These are phyloP conservation scores for Darevskia nairensis DNA, from an alignment of 2,797 vertebrate genomes.

Conservation along the genomic window DNA sequence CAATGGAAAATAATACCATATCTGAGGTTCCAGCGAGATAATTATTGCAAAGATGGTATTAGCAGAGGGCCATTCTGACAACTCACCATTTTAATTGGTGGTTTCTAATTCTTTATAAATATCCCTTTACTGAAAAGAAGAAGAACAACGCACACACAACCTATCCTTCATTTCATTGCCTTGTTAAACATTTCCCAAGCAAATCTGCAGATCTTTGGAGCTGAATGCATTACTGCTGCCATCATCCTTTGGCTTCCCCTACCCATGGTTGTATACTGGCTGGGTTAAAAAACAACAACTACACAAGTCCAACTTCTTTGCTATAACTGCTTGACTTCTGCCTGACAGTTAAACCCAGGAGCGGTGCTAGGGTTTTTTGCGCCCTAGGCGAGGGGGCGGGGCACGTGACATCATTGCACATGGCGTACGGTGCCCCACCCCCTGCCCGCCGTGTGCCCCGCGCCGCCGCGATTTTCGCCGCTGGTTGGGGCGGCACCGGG, in stretches of 20 bases:
- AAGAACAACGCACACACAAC: no score
- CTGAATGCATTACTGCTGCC: background rate
- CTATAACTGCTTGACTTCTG: background rate
- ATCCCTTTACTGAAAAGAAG: conserved; percentile 28
- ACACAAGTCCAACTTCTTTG: no score
- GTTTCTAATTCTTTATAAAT: conserved; percentile 68
- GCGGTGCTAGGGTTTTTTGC: no score
- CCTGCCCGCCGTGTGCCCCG: no score
- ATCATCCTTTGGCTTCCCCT: background rate
- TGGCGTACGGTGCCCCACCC: no score
- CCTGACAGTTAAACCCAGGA: no score
- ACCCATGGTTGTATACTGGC: background rate
- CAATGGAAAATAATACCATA: conserved; percentile 72
- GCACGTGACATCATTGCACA: no score
- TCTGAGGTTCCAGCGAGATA: conserved; percentile 73
- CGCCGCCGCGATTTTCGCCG: no score
- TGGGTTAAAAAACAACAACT: background rate
- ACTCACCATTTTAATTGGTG: conserved; percentile 71
- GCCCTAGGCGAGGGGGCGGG: no score
- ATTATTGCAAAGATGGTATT: conserved; percentile 69
- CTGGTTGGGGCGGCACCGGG: no score
- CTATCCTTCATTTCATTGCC: conserved; percentile 40
- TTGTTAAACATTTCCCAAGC: conserved; percentile 4
- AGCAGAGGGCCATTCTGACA: conserved; percentile 61
- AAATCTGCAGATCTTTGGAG: background rate